phyloP scores from a whole-genome alignment of 1,140 invertebrate genomes.

The Patella vulgata region DNA sequence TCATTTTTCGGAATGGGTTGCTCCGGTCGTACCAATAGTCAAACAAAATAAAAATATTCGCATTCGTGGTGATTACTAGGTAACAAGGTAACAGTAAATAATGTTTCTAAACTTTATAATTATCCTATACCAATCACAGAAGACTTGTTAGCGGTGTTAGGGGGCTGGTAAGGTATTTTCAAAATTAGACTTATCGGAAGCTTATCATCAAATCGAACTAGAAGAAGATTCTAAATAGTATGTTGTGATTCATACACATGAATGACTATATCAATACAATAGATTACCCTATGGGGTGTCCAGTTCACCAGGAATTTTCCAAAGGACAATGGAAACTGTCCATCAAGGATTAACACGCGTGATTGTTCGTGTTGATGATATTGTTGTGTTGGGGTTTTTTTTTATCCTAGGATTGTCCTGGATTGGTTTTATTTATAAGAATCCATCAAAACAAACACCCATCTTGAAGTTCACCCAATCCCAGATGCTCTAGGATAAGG shows the following conservation, averaged over 20 bases:
- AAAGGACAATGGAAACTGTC: neutral
- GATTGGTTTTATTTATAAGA: no score
- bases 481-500: no score
- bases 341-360: neutral
- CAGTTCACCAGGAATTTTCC: neutral
- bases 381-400: neutral
- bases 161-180: conserved; percentile 1
- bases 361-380: neutral
- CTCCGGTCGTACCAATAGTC: no score
- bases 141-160: neutral
- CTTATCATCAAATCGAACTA: neutral
- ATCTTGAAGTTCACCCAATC: no score
- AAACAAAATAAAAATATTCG: neutral
- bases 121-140: neutral
- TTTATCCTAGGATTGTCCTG: no score
- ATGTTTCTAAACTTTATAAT: neutral
- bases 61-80: neutral
- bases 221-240: neutral
- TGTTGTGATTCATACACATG: no score
- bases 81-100: conserved; percentile 1
- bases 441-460: no score
- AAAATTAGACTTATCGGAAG: conserved; percentile 2
- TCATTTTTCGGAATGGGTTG: no score
- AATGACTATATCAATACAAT: neutral
- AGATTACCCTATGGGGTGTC: neutral